These are phyloP conservation scores for Cryptosula pallasiana DNA, from an alignment of 2,888 invertebrate species.

Conservation along the genomic window DNA sequence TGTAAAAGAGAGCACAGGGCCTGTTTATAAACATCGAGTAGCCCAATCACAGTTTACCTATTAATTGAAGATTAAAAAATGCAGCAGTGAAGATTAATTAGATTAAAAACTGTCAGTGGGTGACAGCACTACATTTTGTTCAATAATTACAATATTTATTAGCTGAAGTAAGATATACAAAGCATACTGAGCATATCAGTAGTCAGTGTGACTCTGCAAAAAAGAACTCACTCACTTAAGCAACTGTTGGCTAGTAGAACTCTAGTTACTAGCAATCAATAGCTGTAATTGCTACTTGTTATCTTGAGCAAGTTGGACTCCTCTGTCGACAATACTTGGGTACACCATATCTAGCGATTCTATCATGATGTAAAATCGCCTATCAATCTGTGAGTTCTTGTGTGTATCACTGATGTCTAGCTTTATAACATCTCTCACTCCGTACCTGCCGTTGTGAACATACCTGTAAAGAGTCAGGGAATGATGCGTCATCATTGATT, in stretches of 20 bases:
- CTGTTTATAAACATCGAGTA: too few relatives aligned
- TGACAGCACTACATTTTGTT: too few relatives aligned
- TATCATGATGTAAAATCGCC: conserved; percentile 49
- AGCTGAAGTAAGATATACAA: too few relatives aligned
- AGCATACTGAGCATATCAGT: conserved; percentile 48
- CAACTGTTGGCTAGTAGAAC: not conserved
- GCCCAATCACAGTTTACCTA: too few relatives aligned
- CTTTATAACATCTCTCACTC: conserved; percentile 48
- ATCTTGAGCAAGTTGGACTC: conserved; percentile 48
- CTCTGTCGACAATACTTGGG: conserved; percentile 47
- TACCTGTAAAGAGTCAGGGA: too few relatives aligned
- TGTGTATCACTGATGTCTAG: conserved; percentile 52
- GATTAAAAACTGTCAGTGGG: too few relatives aligned
- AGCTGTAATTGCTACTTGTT: not conserved
- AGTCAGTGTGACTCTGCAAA: conserved; percentile 37
- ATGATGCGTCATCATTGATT: too few relatives aligned
- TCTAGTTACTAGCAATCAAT: not conserved
- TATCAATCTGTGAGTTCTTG: conserved; percentile 47
- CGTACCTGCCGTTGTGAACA: conserved; percentile 43
- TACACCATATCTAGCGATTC: conserved; percentile 45
- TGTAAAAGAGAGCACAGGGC: too few relatives aligned
- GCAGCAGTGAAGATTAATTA: too few relatives aligned
- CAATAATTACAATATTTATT: too few relatives aligned
- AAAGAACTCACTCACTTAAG: not conserved
- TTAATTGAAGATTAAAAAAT: too few relatives aligned